Evolutionary conservation across 2,888 invertebrate genomes (phyloP).

Genomic region (Caenorhabditis sp.): DNA sequence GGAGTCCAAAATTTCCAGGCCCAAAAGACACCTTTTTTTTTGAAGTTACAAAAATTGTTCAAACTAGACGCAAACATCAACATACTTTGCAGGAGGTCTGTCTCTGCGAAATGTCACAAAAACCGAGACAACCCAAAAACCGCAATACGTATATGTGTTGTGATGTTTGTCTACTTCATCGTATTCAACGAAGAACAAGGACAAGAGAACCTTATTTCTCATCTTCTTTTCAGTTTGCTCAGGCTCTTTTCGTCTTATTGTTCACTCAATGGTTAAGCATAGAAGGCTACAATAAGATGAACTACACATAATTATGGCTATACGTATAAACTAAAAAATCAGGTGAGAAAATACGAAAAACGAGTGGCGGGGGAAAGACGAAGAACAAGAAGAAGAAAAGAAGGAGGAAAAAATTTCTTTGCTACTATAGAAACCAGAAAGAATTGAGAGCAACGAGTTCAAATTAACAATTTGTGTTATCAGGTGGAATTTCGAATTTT

Average conservation of each 20-base stretch:
- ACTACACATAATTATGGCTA: no score
- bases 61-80: no score
- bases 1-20: no score
- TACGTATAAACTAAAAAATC: no score
- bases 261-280: no score
- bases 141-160: not conserved
- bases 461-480: not conserved
- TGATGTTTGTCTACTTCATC: not conserved
- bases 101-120: not conserved
- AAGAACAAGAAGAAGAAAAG: not conserved
- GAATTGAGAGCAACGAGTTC: not conserved
- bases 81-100: no score
- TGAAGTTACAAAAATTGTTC: no score
- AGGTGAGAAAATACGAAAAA: no score
- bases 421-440: not conserved
- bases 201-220: conserved; percentile 1
- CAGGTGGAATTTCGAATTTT: not conserved
- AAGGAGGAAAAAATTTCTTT: not conserved
- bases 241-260: not conserved
- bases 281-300: no score
- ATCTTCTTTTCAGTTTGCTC: not conserved
- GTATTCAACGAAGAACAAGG: conserved; percentile 21
- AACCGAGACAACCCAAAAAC: not conserved
- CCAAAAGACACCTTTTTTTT: no score
- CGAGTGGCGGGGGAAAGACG: not conserved